These are phyloP conservation scores for Spea hammondii DNA, from an alignment of 2,797 vertebrate species.

Conservation along the genomic window DNA sequence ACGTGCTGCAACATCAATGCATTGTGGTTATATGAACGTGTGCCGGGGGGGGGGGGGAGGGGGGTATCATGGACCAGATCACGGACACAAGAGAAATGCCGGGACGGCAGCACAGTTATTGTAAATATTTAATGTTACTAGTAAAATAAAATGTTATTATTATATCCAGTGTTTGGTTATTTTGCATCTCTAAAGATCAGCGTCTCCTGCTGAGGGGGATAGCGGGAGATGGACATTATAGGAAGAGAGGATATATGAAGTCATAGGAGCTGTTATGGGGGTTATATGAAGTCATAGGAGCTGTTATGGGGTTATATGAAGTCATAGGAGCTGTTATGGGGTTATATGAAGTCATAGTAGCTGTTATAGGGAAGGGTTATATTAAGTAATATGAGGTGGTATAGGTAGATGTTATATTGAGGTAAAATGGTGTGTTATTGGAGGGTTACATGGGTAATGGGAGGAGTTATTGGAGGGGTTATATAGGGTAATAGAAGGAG, in stretches of 20 bases:
- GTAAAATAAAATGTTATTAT: conserved; percentile 36
- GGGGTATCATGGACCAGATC: neutral
- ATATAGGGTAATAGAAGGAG: neutral
- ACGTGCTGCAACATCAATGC: neutral
- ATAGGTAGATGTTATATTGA: no score
- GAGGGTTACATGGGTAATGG: no score
- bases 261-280: neutral
- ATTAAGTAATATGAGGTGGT: no score
- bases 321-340: neutral
- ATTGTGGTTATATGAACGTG: conserved; percentile 5
- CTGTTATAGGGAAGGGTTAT: no score
- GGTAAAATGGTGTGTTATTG: no score
- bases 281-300: neutral
- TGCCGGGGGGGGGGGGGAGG: neutral
- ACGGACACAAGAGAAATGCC: neutral
- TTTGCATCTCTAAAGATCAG: neutral
- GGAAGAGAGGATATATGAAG: neutral
- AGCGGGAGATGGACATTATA: no score
- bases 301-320: neutral
- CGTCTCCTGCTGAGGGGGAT: no score
- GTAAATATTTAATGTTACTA: conserved; percentile 47
- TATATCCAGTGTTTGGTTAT: neutral
- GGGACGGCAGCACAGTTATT: conserved; percentile 7
- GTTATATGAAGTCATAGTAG: neutral
- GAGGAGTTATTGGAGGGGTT: no score